Base-by-base conservation (phyloP, 1,140 invertebrate genomes). In the Sinonovacula constricta region DNA sequence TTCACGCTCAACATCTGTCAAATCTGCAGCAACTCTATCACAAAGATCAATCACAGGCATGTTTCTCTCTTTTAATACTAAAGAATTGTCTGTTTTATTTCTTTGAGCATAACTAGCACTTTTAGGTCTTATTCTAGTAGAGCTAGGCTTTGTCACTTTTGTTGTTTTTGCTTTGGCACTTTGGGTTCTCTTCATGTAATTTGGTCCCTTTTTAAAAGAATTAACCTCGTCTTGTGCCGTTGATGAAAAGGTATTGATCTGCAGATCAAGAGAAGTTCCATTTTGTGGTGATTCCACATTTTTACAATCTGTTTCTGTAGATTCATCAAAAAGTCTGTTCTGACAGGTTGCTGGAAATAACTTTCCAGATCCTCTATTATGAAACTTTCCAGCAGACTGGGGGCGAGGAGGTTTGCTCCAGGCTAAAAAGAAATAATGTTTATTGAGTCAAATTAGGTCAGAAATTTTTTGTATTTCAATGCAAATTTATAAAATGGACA, bases 141-240 rank as follows among this genome's bases (percentile, higher is more conserved):
- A 54, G 49, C 34, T 77, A 26, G 60, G 60, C 34, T 59, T 5
- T 12, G 45, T n/a, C 36, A 65, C 30, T 51, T 77, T 60, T 51
- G 26, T 59, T 49, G 24, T 45, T 75, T 74, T 69, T n/a, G 78
- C 81, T 70, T 83, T 83, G 22, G 79, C 85, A 81, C 83, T 85
- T 56, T 83, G 80, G 54, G 74, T 77, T 67, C 78, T 72, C 22
- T 71, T 74, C n/a, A 53, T 54, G 57, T 65, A 68, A 39, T 15
- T 75, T n/a, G 57, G 54, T 28, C 22, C 22, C 1, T n/a, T 10
- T 36, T 18, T 33, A 51, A 5, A 24, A n/a, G 34, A 59, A 7
- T 57, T 39, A 39, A 45, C 54, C 28, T 71, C n/a, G n/a, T n/a
- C n/a, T n/a, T n/a, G n/a, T n/a, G n/a, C n/a, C n/a, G n/a, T n/a